Evolutionary conservation across 92 coral and sea anemone species (phyloP).

Genomic region (Umimayanthus kanabou): DNA sequence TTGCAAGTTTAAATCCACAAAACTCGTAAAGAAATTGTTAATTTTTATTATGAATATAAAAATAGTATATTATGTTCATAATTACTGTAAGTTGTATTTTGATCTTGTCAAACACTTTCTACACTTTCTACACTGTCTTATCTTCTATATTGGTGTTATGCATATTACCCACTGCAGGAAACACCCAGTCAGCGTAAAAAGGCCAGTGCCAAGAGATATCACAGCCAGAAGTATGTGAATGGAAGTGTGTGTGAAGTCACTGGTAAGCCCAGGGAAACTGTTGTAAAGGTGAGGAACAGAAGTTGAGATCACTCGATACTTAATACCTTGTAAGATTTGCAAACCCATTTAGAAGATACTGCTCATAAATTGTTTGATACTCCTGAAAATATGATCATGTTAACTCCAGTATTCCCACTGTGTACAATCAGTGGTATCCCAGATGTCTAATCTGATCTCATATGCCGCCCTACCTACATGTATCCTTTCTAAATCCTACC

Average conservation of each 20-base stretch:
- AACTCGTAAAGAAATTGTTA: no score
- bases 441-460: no score
- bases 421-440: no score
- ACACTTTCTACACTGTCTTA: no score
- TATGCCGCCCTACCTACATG: no score
- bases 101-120: no score
- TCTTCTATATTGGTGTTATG: no score
- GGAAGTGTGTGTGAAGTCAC: conserved; percentile 92
- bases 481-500: not conserved
- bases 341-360: no score
- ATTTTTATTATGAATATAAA: not conserved
- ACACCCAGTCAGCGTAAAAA: conserved; percentile 61
- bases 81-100: not conserved
- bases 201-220: conserved; percentile 59
- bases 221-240: conserved; percentile 88
- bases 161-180: conserved; percentile 26
- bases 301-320: not conserved
- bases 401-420: no score
- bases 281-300: conserved; percentile 73
- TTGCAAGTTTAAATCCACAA: no score
- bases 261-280: conserved; percentile 84
- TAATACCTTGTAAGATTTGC: not conserved
- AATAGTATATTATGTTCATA: not conserved
- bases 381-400: no score
- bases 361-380: no score